Conservation (phyloP, 2,888 invertebrate genomes). For the Drosophila recens region DNA sequence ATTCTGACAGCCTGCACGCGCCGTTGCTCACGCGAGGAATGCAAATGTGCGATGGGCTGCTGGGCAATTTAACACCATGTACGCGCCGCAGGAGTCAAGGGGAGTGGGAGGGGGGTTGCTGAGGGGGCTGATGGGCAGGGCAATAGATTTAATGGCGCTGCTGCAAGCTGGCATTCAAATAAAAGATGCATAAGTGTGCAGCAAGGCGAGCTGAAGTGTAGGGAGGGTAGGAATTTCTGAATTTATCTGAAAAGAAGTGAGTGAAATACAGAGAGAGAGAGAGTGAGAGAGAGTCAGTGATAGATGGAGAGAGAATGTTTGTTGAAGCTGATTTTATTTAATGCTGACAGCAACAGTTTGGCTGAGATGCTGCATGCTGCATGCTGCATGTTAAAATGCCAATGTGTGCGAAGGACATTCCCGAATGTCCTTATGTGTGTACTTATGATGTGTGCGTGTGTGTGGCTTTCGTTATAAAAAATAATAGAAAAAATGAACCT, state of each 20-base stretch:
- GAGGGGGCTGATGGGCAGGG: constrained; percentile 3
- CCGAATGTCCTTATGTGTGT: constrained; percentile 56
- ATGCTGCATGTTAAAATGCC: constrained; percentile 36
- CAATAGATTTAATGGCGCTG: constrained; percentile 60
- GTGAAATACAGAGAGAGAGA: neutral
- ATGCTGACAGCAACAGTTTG: constrained; percentile 75
- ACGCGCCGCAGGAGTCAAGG: constrained; percentile 33
- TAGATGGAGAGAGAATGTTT: constrained; percentile 11
- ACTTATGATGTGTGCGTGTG: constrained; percentile 5
- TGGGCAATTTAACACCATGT: constrained; percentile 78
- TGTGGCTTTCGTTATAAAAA: constrained; percentile 65
- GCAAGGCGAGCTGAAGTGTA: constrained; percentile 10
- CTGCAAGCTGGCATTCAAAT: constrained; percentile 51
- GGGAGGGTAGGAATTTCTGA: constrained; percentile 18
- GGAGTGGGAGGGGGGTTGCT: neutral
- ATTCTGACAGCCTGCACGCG: constrained; percentile 49
- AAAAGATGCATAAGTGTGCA: constrained; percentile 61
- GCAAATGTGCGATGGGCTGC: constrained; percentile 68
- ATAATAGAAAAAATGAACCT: constrained; percentile 37
- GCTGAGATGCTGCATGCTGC: constrained; percentile 44
- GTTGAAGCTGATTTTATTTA: constrained; percentile 74
- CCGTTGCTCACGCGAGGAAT: constrained; percentile 60
- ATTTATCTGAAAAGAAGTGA: constrained; percentile 20
- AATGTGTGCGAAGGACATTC: constrained; percentile 70
- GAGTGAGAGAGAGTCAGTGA: neutral